Percentiles rank a stretch among this genome's conserved stretches.
Evolutionary conservation across 2,113 vertebrate genomes (phyloP).

Genomic region (Heloderma charlesbogerti): DNA sequence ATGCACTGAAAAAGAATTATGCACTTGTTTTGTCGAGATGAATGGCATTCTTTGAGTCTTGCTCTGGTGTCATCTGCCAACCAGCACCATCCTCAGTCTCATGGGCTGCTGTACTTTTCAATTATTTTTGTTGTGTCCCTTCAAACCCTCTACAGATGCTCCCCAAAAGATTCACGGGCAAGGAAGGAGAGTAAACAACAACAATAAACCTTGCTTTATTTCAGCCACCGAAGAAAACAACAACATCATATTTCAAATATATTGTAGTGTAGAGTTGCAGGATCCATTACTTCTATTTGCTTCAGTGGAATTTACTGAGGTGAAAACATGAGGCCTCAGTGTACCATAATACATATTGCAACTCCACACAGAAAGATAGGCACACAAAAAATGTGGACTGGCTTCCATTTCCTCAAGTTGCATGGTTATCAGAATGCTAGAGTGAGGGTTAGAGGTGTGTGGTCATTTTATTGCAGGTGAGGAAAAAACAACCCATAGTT

Average conservation of each 20-base stretch:
- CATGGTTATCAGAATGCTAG: not conserved
- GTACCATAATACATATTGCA: not conserved
- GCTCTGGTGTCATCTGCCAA: not conserved
- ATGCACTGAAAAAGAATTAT: constrained; percentile 1
- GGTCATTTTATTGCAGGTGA: not conserved
- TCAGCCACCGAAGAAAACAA: not conserved
- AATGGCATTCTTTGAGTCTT: not conserved
- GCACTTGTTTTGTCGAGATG: not conserved
- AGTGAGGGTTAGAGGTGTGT: not conserved
- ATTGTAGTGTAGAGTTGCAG: not conserved
- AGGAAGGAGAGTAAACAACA: not conserved
- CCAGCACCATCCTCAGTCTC: too few species aligned
- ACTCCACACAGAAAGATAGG: not conserved
- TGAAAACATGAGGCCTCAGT: not conserved
- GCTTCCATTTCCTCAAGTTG: not conserved
- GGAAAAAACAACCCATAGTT: not conserved
- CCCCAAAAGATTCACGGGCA: not conserved
- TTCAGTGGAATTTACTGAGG: not conserved
- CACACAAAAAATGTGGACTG: not conserved
- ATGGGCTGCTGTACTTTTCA: not conserved
- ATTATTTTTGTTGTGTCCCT: not conserved
- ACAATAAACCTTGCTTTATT: constrained; percentile 6
- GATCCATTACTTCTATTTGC: not conserved
- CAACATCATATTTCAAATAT: not conserved
- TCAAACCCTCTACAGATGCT: not conserved